phyloP scores from a whole-genome alignment of 2,888 invertebrate species.

The Heliconius erato region DNA sequence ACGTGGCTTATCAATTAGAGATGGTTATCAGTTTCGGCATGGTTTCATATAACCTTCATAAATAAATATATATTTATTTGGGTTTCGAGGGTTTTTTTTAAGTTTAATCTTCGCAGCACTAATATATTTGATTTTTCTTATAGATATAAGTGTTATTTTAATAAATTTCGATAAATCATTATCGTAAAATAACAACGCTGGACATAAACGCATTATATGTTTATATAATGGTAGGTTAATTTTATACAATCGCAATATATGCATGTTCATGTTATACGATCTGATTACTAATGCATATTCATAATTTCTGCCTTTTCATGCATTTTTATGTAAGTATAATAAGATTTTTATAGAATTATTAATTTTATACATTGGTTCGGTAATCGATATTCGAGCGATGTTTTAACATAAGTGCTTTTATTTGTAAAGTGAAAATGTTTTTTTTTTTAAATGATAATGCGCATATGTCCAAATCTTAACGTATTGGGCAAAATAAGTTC shows the following conservation, averaged over 20 bases:
- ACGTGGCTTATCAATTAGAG: neutral
- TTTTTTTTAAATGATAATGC: neutral
- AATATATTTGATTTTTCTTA: no score
- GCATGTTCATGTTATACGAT: conserved; percentile 1
- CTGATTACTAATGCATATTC: conserved; percentile 5
- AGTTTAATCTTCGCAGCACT: no score
- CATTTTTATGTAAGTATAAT: neutral
- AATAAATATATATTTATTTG: neutral
- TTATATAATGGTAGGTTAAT: neutral
- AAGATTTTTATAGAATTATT: no score
- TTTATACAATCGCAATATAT: neutral
- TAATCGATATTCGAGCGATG: neutral
- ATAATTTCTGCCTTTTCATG: neutral
- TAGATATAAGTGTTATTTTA: no score
- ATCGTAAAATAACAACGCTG: neutral
- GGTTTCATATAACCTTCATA: neutral
- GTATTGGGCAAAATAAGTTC: neutral
- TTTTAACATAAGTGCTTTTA: neutral
- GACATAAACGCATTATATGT: neutral
- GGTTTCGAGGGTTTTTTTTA: no score
- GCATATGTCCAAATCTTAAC: neutral
- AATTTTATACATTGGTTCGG: no score
- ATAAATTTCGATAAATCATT: no score
- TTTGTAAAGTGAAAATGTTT: neutral
- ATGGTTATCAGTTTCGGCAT: neutral